Evolutionary conservation across 2,113 vertebrate genomes (phyloP), one percentile per base, ranked within the genome.

Genomic region (Himantopus leucocephalus): DNA sequence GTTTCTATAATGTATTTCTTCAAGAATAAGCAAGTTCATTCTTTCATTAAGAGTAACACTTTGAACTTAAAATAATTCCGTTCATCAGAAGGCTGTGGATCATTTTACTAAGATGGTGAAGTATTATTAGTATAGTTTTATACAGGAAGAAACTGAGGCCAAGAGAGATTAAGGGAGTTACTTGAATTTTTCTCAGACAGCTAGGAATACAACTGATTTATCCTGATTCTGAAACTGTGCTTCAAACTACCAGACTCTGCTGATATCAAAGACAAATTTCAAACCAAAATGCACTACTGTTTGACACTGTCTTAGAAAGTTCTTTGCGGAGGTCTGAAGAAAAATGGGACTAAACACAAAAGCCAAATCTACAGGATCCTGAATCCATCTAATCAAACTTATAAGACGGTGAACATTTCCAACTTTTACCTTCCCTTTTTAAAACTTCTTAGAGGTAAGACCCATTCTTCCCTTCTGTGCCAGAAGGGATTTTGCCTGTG

Each of bases 51-150:
- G 64, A 92, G 73, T 68, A 93, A 89, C 73, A 84, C 85, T 95
- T 96, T 95, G 92, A 96, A 95, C 91, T 94, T 89, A 77, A 92
- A 93, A 86, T 78, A 89, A 77, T 71, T 89, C 64, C 85, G 89
- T 91, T 96, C 92, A 95, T 94, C 91, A 87, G 62, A 81, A 52
- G 68, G 18, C 80, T 63, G n/a, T 60, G 62, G 58, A 96, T 71
- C 21, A n/a, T 84, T 96, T 96, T 64, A 86, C 9, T 81, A 81
- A 84, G 76, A 90, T 22, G 35, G 64, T 63, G 20, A 82, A 84
- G 37, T 53, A 83, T 76, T 96, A 47, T 23, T 60, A 85, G 37
- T 64, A 45, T 30, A 73, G 50, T 79, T 95, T 73, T 67, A 90
- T 37, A 80, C 8, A 58, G 63, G 27, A 34, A 93, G 78, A 94